Evolutionary conservation across 2,113 vertebrate species (phyloP), one percentile per base, ranked within the genome.

Genomic region (Lagenorhynchus albirostris): DNA sequence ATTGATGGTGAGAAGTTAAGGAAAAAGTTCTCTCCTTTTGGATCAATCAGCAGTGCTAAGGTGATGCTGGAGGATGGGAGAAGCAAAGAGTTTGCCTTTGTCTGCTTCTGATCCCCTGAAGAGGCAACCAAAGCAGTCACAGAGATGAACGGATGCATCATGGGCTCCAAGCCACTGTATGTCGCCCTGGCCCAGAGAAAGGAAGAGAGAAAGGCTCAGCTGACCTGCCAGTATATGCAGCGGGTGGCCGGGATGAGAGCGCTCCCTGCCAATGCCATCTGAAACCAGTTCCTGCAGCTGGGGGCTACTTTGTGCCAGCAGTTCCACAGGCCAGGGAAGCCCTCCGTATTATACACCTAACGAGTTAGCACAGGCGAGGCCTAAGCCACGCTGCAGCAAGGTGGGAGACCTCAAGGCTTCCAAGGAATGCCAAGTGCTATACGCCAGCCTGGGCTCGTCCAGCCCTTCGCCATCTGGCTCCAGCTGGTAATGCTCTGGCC

Each of bases 171-270:
- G 98, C 99, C 99, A 0, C 97, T 99, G 55, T 99, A 99, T 0
- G 99, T 99, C 68, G 99, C 99, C 0, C 99, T 99, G 7, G 99
- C 99, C 1, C 99, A 99, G 95, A 99, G 99, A 98, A 99, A 99
- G 96, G 99, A 99, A 70, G 99, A 99, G 98, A 99, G 99, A 33
- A 99, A 99, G 98, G 99, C 99, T 92, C 99, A 99, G 79, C 99
- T 99, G 41, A 99, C 99, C 63, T 99, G 99, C 96, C 99, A 99
- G 98, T 99, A 99, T 97, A 99, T 99, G 99, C 99, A 99, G 97
- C 99, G 99, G 25, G 99, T 99, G 8, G 99, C 99, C 10, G 99
- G 99, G 38, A 99, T 99, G 99, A 99, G 99, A 89, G 99, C 99
- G 20, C 98, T 99, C 98, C 99, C 99, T 3, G 99, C 99, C 92